Base-by-base conservation (phyloP, 2,888 invertebrate genomes). In the Dynastes maya region DNA sequence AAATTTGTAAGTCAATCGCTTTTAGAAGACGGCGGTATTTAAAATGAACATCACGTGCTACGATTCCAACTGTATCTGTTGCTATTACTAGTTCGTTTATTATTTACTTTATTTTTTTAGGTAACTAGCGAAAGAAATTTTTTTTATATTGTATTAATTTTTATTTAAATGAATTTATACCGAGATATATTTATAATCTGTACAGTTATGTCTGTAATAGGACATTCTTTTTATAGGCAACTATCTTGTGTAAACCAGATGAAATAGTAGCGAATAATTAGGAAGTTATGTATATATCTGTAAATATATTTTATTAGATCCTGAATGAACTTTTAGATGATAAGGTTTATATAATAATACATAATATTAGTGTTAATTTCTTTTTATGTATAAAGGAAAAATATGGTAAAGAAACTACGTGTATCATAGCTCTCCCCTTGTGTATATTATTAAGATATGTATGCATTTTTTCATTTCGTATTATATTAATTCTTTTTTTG, bases 111-210 rank as follows among this genome's bases (percentile, higher is more conserved):
- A 9, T 22, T 74, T 61, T 40, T 74, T 55, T 71, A 71, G 55
- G 37, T 16, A 16, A 6, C 29, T 58, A 71, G 68, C 27, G 13
- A 64, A 61, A 77, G 78, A 76, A 64, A 74, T 78, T 74, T 72
- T 80, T 81, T 81, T 81, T 45, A 45, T 45, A 8, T 45, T 11
- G 79, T 82, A 82, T 81, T 76, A 79, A 81, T 81, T 80, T 80
- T 81, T 80, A 80, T 80, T 81, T 80, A 80, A 81, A 80, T 80
- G 78, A 77, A 74, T 74, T 74, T 74, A 63, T 74, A 61, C 27
- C 61, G 61, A 61, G 61, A 74, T 81, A 82, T 83, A 83, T 83
- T 83, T 83, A 83, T 83, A 83, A 78, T 82, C 81, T 83, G 83
- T 83, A 83, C 81, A 83, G 80, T 80, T 77, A 75, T 78, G 76